Conservation (phyloP, 30 jellyfish, hydroid and myxozoan species). For the Cassiopea andromeda region DNA sequence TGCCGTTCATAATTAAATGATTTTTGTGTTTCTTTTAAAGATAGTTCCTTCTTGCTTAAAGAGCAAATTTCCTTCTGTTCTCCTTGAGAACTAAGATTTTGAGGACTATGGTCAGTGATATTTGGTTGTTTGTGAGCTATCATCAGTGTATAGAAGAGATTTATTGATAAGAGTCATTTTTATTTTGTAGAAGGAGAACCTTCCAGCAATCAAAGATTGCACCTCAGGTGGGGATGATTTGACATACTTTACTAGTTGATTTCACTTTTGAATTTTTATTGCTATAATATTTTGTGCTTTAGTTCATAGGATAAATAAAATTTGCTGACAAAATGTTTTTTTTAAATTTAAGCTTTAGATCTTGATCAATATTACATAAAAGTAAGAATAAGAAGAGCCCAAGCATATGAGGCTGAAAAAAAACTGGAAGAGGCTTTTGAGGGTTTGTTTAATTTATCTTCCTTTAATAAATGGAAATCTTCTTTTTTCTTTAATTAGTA, state of each 20-base stretch:
- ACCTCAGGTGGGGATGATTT: conserved; percentile 66
- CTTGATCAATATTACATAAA: conserved; percentile 71
- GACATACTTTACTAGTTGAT: neutral
- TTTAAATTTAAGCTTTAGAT: conserved; percentile 66
- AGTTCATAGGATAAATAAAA: neutral
- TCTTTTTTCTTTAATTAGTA: too few species aligned
- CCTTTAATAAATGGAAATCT: too few species aligned
- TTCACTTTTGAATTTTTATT: neutral
- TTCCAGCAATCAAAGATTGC: conserved; percentile 82
- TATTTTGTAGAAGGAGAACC: conserved; percentile 70
- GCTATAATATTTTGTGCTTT: too few species aligned
- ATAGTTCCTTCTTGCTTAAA: too few species aligned
- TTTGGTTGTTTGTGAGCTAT: too few species aligned
- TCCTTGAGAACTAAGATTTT: too few species aligned
- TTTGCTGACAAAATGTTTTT: neutral
- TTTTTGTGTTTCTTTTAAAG: too few species aligned
- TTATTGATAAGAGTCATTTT: neutral
- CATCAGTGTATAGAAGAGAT: neutral
- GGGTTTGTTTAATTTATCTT: conserved; percentile 31
- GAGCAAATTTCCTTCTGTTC: too few species aligned
- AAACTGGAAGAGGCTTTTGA: conserved; percentile 94
- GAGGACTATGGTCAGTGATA: too few species aligned
- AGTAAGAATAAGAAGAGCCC: conserved; percentile 97
- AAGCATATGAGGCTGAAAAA: conserved; percentile 82
- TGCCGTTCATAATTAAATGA: too few species aligned